A percentile compares a stretch with the other conserved stretches of the same genome.
phyloP scores from a whole-genome alignment of 2,888 invertebrate species.

The Eucriotettix oculatus region DNA sequence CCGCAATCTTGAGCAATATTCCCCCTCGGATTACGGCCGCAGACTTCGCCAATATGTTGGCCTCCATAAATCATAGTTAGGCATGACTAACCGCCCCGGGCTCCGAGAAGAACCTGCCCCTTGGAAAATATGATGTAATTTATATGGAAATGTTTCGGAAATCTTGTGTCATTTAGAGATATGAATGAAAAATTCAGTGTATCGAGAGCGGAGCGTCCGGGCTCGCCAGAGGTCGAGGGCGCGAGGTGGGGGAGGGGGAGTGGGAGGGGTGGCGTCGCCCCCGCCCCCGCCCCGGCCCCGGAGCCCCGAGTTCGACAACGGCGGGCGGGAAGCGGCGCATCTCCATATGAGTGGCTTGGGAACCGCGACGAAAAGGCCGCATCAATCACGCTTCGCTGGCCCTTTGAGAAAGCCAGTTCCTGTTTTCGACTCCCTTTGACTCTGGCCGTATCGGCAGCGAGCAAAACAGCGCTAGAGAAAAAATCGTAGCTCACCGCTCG shows the following conservation, averaged over 20 bases:
- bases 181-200: constrained; percentile 19
- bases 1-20: not conserved
- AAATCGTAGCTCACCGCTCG: too few species aligned
- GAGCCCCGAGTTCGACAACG: too few species aligned
- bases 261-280: not conserved
- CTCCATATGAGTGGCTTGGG: not conserved
- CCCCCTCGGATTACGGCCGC: not conserved
- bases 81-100: constrained; percentile 32
- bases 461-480: too few species aligned
- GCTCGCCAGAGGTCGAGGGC: not conserved
- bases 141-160: constrained; percentile 31
- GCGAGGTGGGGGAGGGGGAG: constrained; percentile 3
- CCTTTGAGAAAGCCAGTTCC: too few species aligned
- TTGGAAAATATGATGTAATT: constrained; percentile 34
- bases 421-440: too few species aligned
- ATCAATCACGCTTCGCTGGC: too few species aligned
- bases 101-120: constrained; percentile 23
- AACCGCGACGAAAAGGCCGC: not conserved
- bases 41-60: constrained; percentile 30
- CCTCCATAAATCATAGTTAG: constrained; percentile 34
- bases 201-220: not conserved
- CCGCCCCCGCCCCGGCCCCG: too few species aligned
- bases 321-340: not conserved
- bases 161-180: constrained; percentile 18
- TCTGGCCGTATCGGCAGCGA: too few species aligned